Conservation (phyloP, 2,113 vertebrate species). For the Lagopus muta region DNA sequence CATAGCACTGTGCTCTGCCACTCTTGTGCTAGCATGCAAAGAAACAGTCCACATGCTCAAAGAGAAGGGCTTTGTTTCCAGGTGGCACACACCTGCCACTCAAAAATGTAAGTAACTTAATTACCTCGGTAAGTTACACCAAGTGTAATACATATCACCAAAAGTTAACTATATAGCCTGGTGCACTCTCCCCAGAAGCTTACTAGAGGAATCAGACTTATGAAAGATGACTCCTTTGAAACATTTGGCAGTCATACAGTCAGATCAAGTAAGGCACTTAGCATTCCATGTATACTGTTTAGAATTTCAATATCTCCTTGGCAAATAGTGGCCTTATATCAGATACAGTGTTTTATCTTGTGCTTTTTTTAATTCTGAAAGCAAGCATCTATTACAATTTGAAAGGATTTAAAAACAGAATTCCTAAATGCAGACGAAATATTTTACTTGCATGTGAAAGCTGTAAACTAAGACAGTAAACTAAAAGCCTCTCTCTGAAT, state of each 20-base stretch:
- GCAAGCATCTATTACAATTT: not conserved
- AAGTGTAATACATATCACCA: not conserved
- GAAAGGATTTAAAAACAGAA: constrained; percentile 25
- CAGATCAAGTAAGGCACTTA: not conserved
- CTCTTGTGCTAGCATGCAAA: not conserved
- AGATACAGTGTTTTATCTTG: not conserved
- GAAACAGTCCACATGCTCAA: not conserved
- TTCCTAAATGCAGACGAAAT: not conserved
- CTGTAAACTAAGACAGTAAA: not conserved
- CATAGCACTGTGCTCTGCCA: not conserved
- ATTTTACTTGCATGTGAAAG: not conserved
- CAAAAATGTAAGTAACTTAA: not conserved
- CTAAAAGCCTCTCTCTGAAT: not conserved
- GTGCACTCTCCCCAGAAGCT: constrained; percentile 21
- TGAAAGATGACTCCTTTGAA: constrained; percentile 25
- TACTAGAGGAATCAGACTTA: constrained; percentile 10
- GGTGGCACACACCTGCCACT: not conserved
- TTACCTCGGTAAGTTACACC: not conserved
- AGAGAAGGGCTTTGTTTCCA: not conserved
- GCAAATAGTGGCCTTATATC: not conserved
- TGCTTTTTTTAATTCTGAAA: not conserved
- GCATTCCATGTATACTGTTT: not conserved
- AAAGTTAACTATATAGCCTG: not conserved
- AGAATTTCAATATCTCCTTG: constrained; percentile 8
- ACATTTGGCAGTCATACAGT: constrained; percentile 8